A percentile compares a stretch with the other conserved stretches of the same genome.
Evolutionary conservation across 1,140 invertebrate genomes (phyloP).

Genomic region (Cardiocondyla obscurior): DNA sequence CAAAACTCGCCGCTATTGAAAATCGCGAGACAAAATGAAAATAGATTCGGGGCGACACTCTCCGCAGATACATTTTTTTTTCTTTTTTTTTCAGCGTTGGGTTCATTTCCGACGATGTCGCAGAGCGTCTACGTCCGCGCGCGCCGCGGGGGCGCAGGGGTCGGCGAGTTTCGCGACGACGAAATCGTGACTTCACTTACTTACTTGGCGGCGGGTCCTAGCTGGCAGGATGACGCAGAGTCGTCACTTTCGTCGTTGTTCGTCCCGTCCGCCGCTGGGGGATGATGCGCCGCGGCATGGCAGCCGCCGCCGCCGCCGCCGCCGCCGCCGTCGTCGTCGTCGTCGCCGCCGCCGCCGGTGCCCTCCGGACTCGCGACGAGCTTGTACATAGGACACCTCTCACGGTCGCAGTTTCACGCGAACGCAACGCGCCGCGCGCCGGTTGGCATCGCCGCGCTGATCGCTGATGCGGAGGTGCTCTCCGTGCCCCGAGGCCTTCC

Average conservation of each 20-base stretch:
- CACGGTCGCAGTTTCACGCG: background rate
- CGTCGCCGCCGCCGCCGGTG: conserved; percentile 33
- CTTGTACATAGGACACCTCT: conserved; percentile 57
- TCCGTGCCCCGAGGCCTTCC: background rate
- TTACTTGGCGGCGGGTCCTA: conserved; percentile 69
- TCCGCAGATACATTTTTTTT: too few relatives aligned
- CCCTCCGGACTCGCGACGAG: conserved; percentile 56
- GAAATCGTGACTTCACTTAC: conserved; percentile 53
- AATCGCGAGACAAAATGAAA: too few relatives aligned
- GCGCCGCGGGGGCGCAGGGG: too few relatives aligned
- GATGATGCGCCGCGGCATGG: conserved; percentile 60
- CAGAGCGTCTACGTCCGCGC: background rate
- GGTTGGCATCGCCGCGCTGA: conserved; percentile 60
- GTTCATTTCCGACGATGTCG: too few relatives aligned
- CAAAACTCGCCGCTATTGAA: too few relatives aligned
- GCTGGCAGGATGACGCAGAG: conserved; percentile 63
- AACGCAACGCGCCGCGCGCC: background rate
- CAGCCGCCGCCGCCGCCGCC: conserved; percentile 49
- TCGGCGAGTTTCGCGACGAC: background rate
- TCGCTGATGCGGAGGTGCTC: background rate
- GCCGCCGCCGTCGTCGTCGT: background rate
- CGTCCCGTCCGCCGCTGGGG: conserved; percentile 54
- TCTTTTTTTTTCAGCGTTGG: too few relatives aligned
- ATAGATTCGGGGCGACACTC: too few relatives aligned
- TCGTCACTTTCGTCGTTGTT: conserved; percentile 66